Percentiles rank a stretch among this genome's conserved stretches.
These are phyloP conservation scores for Apotomis capreana DNA, from an alignment of 2,888 invertebrate species.

Conservation along the genomic window DNA sequence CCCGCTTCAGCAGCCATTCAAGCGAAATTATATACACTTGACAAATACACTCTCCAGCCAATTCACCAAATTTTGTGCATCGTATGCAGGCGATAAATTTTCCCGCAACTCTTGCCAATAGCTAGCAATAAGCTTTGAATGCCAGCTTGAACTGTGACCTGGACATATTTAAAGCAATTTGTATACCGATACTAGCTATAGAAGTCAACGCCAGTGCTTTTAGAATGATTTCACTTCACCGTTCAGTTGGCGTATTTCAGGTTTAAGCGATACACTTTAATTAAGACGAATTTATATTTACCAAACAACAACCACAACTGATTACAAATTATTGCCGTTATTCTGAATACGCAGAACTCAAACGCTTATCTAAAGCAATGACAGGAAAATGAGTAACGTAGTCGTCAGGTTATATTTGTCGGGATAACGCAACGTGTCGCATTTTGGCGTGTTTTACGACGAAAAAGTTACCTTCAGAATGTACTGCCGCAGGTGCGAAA, in stretches of 20 bases:
- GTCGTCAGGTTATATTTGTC: conserved; percentile 28
- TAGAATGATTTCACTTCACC: conserved; percentile 25
- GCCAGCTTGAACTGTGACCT: conserved; percentile 50
- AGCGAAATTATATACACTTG: conserved; percentile 66
- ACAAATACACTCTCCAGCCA: conserved; percentile 66
- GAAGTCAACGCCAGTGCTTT: conserved; percentile 12
- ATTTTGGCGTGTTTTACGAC: conserved; percentile 36
- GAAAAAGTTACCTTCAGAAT: conserved; percentile 53
- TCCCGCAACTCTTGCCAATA: conserved; percentile 62
- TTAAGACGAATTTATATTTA: conserved; percentile 35
- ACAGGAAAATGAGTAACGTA: conserved; percentile 33
- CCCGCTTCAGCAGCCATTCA: conserved; percentile 52
- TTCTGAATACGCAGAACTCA: neutral
- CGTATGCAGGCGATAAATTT: conserved; percentile 64
- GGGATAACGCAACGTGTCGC: conserved; percentile 19
- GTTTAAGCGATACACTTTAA: conserved; percentile 25
- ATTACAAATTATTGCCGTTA: neutral
- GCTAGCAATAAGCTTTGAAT: conserved; percentile 58
- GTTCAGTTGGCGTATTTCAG: conserved; percentile 25
- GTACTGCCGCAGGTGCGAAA: conserved; percentile 60
- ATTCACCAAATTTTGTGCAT: conserved; percentile 64
- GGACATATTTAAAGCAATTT: conserved; percentile 49
- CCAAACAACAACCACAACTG: conserved; percentile 20
- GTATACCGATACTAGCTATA: conserved; percentile 41
- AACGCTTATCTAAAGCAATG: conserved; percentile 27